Evolutionary conservation across 2,797 vertebrate genomes (phyloP).

Genomic region (Brachyalestes nurse): DNA sequence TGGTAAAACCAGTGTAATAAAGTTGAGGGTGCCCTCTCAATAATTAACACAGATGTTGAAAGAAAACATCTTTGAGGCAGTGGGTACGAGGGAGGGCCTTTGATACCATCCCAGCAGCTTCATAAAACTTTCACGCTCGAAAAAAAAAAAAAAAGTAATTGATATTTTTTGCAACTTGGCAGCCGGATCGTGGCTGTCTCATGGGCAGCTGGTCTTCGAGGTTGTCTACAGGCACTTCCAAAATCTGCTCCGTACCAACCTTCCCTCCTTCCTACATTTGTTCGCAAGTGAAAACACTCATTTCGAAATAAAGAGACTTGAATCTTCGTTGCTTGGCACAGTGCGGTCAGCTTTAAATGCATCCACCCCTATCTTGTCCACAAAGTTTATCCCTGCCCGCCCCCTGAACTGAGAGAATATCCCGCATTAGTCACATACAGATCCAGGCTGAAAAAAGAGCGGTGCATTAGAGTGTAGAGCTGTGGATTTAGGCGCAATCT

Average conservation of each 20-base stretch:
- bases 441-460: constrained; percentile 31
- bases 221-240: constrained; percentile 36
- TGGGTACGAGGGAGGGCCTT: constrained; percentile 70
- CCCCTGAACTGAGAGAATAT: constrained; percentile 6
- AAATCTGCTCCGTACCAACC: constrained; percentile 28
- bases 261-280: constrained; percentile 16
- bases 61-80: constrained; percentile 73
- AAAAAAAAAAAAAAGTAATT: constrained; percentile 68
- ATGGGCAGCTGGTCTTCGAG: constrained; percentile 65
- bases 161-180: constrained; percentile 77
- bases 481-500: constrained; percentile 68
- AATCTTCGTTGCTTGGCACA: constrained; percentile 26
- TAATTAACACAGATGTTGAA: constrained; percentile 73
- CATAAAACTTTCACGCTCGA: constrained; percentile 77
- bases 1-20: constrained; percentile 68
- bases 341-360: constrained; percentile 34
- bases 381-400: constrained; percentile 37
- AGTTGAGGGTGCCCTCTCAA: constrained; percentile 69
- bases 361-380: background rate
- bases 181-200: constrained; percentile 67
- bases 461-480: constrained; percentile 33
- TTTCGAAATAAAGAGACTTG: constrained; percentile 42
- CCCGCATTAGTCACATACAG: constrained; percentile 18
- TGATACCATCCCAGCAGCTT: constrained; percentile 74
- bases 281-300: constrained; percentile 18